phyloP scores from a whole-genome alignment of 1,140 invertebrate species.

The Lutraria rhynchaena region DNA sequence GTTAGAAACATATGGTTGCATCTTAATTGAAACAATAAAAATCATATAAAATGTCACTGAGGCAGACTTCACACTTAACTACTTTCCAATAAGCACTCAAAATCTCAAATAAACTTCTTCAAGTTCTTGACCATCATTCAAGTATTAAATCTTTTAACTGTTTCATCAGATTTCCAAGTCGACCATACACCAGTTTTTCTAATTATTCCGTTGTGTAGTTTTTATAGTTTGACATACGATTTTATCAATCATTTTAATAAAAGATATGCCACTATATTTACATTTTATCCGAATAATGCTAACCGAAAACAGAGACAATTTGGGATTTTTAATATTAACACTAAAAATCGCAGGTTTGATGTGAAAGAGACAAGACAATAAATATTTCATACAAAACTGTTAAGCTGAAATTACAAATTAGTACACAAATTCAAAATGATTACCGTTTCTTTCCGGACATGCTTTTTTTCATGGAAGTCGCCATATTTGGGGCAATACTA shows the following conservation, averaged over 20 bases:
- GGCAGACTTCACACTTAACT: not conserved
- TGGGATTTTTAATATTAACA: not conserved
- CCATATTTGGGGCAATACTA: too few relatives aligned
- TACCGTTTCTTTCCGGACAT: constrained; percentile 64
- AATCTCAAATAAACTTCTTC: too few relatives aligned
- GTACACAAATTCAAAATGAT: not conserved
- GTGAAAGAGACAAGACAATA: not conserved
- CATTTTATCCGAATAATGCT: not conserved
- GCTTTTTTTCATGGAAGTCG: constrained; percentile 61
- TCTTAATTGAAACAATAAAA: not conserved
- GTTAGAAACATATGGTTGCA: not conserved
- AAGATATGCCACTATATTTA: not conserved
- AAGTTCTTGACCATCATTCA: too few relatives aligned
- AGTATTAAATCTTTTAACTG: too few relatives aligned
- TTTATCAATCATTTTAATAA: not conserved
- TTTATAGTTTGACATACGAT: too few relatives aligned
- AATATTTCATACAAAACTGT: not conserved
- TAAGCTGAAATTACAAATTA: not conserved
- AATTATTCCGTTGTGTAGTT: too few relatives aligned
- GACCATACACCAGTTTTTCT: too few relatives aligned
- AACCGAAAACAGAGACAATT: not conserved
- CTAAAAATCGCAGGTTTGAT: not conserved
- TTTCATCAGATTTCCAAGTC: too few relatives aligned
- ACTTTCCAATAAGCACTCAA: not conserved
- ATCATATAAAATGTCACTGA: not conserved